Evolutionary conservation across 2,113 vertebrate species (phyloP).

Genomic region (Zapus hudsonius): DNA sequence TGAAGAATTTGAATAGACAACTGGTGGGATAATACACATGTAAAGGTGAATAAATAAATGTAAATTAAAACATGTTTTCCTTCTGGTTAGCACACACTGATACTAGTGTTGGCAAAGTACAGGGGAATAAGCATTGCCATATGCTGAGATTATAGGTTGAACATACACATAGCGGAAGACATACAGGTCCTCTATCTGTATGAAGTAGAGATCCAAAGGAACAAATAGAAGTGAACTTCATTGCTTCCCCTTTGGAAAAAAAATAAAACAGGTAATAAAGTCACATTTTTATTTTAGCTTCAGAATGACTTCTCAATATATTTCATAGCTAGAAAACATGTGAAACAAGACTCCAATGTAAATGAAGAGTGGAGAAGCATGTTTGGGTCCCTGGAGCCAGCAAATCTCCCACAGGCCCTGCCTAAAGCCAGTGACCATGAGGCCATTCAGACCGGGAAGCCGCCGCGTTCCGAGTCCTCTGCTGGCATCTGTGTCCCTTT

Average conservation of each 20-base stretch:
- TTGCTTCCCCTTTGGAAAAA: neutral
- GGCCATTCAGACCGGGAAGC: constrained; percentile 82
- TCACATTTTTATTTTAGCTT: neutral
- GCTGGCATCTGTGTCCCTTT: constrained; percentile 85
- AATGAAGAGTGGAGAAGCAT: constrained; percentile 99
- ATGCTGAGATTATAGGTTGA: neutral
- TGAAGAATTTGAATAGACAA: neutral
- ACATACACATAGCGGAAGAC: neutral
- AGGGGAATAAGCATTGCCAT: neutral
- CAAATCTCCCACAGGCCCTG: constrained; percentile 86
- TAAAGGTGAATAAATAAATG: constrained; percentile 19
- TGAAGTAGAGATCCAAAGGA: neutral
- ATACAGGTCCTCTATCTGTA: neutral
- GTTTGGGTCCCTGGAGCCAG: constrained; percentile 97
- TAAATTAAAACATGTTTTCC: constrained; percentile 6
- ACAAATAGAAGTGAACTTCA: neutral
- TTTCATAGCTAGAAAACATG: constrained; percentile 92
- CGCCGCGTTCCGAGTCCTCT: constrained; percentile 88
- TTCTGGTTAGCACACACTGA: neutral
- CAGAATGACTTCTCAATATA: constrained; percentile 26
- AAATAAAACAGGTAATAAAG: neutral
- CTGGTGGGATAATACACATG: neutral
- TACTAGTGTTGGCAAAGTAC: neutral
- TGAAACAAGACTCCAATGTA: constrained; percentile 96
- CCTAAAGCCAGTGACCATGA: constrained; percentile 87